Conservation (phyloP, 1,140 invertebrate genomes). For the Pygmarrhopalites habei region DNA sequence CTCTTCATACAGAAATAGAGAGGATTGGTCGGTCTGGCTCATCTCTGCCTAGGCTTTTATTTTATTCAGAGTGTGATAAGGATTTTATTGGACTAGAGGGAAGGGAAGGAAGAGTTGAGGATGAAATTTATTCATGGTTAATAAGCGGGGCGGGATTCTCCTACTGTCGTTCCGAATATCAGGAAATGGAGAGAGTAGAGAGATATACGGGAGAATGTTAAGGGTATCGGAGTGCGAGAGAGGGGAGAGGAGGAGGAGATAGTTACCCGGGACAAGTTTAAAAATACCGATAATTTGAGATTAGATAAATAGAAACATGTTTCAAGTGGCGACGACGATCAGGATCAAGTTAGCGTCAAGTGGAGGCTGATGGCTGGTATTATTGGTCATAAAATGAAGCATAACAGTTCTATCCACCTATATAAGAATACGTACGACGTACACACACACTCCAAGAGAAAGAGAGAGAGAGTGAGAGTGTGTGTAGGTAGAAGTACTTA, state of each 20-base stretch:
- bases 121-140: constrained; percentile 2
- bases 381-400: constrained; percentile 1
- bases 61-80: too few relatives aligned
- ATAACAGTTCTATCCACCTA: background rate
- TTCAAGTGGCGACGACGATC: constrained; percentile 3
- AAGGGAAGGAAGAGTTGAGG: background rate
- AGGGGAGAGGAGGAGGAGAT: background rate
- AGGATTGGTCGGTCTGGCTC: too few relatives aligned
- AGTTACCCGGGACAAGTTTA: constrained; percentile 5
- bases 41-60: too few relatives aligned
- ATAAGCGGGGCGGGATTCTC: background rate
- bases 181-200: too few relatives aligned
- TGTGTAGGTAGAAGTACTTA: too few relatives aligned
- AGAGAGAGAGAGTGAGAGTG: too few relatives aligned
- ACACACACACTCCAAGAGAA: too few relatives aligned
- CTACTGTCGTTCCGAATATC: too few relatives aligned
- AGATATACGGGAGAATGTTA: too few relatives aligned
- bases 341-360: constrained; percentile 3
- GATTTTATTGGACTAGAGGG: too few relatives aligned
- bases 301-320: constrained; percentile 7
- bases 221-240: too few relatives aligned
- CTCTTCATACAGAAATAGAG: background rate
- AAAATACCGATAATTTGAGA: constrained; percentile 7
- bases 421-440: too few relatives aligned
- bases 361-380: constrained; percentile 2